Percentiles rank a stretch among this genome's conserved stretches.
Evolutionary conservation across 53 echinoderm and acorn worm genomes (phyloP).

Genomic region (Temnopleurus reevesii): DNA sequence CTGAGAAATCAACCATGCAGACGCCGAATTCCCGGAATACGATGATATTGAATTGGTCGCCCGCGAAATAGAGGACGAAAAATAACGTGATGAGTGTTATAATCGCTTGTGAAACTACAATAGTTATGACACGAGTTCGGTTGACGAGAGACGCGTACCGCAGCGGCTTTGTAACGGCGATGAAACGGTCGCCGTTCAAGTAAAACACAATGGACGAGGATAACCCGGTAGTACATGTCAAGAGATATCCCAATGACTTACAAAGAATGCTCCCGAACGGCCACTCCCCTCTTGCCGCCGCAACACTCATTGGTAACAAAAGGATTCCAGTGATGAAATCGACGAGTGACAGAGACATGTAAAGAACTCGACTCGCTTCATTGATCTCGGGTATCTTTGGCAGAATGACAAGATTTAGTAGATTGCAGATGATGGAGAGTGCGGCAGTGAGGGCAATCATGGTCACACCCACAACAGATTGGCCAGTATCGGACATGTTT

Average conservation of each 20-base stretch:
- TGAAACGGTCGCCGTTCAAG: slow-evolving; percentile 42
- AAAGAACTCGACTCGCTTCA: slow-evolving; percentile 33
- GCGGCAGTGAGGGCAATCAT: neutral
- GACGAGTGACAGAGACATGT: neutral
- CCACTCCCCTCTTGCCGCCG: slow-evolving; percentile 9
- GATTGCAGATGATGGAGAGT: slow-evolving; percentile 17
- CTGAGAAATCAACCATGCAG: slow-evolving; percentile 42
- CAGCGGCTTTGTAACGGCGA: slow-evolving; percentile 22
- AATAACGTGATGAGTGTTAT: neutral
- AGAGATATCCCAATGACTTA: slow-evolving; percentile 15
- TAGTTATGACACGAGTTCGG: neutral
- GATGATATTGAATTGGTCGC: slow-evolving; percentile 38
- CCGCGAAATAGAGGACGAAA: slow-evolving; percentile 31
- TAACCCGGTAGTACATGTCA: neutral
- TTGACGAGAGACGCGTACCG: slow-evolving; percentile 16
- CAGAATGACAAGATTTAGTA: slow-evolving; percentile 32
- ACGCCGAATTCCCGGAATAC: slow-evolving; percentile 42
- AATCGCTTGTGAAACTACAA: neutral
- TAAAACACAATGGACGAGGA: slow-evolving; percentile 1
- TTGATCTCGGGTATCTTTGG: slow-evolving; percentile 29
- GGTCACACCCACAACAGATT: neutral
- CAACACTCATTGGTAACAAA: slow-evolving; percentile 13
- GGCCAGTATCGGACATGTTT: neutral
- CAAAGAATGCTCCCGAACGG: neutral
- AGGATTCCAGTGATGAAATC: slow-evolving; percentile 15